Percentiles rank a stretch among this genome's conserved stretches.
Conservation (phyloP, 2,113 vertebrate species). For the Sarotherodon lohbergeri region DNA sequence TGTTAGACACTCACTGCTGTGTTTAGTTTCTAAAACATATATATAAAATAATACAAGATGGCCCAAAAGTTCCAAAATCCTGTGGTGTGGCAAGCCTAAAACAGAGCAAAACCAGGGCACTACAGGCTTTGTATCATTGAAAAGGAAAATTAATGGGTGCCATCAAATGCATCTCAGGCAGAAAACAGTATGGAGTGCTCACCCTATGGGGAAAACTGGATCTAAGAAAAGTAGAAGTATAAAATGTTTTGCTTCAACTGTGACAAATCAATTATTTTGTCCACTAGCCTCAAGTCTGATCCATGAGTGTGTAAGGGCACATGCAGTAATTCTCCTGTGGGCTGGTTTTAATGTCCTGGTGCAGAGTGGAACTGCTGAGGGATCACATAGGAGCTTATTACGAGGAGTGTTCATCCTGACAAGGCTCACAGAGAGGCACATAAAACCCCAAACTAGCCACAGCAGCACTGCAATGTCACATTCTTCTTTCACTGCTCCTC, state of each 20-base stretch:
- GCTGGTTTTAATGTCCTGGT: slow-evolving; percentile 47
- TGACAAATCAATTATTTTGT: slow-evolving; percentile 58
- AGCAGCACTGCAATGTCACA: slow-evolving; percentile 16
- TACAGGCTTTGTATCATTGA: background rate
- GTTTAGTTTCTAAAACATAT: background rate
- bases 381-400: slow-evolving; percentile 62
- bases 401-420: slow-evolving; percentile 44
- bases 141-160: slow-evolving; percentile 34
- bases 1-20: background rate
- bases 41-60: background rate
- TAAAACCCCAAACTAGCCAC: slow-evolving; percentile 45
- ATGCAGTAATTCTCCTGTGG: slow-evolving; percentile 39
- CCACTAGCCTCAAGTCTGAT: slow-evolving; percentile 41
- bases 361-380: slow-evolving; percentile 48
- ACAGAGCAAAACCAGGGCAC: background rate
- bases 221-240: slow-evolving; percentile 22
- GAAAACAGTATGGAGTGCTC: slow-evolving; percentile 20
- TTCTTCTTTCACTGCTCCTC: background rate
- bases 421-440: slow-evolving; percentile 38
- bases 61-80: background rate
- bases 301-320: slow-evolving; percentile 28
- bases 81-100: background rate
- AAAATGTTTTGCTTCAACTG: slow-evolving; percentile 43
- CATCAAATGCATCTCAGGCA: slow-evolving; percentile 23
- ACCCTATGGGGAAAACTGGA: slow-evolving; percentile 2